These are phyloP conservation scores for Sapayoa aenigma DNA, from an alignment of 2,113 vertebrate species.

Conservation along the genomic window DNA sequence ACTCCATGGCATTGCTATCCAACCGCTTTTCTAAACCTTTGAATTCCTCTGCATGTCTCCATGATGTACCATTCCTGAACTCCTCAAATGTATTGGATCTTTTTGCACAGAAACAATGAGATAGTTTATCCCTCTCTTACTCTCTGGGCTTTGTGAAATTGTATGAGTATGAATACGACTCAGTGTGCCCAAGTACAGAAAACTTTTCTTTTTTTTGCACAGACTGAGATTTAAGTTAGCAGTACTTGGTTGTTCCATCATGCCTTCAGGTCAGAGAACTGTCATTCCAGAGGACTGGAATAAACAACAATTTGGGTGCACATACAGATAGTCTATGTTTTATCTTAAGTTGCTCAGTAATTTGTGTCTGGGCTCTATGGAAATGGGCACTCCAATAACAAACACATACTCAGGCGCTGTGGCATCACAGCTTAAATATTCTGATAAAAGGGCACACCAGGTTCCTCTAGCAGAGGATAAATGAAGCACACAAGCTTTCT, in stretches of 20 bases:
- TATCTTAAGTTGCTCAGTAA: background rate
- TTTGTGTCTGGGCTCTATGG: background rate
- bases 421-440: background rate
- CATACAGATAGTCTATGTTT: background rate
- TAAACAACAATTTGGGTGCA: background rate
- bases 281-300: background rate
- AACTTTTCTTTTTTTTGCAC: slow-evolving; percentile 24
- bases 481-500: background rate
- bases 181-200: slow-evolving; percentile 26
- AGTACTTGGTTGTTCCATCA: background rate
- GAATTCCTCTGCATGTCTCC: background rate
- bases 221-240: slow-evolving; percentile 37
- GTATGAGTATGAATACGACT: background rate
- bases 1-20: accelerated
- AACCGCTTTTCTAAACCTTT: background rate
- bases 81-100: background rate
- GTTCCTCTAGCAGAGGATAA: background rate
- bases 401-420: background rate
- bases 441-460: background rate
- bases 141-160: background rate
- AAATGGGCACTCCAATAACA: background rate
- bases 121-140: background rate
- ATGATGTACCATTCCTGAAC: background rate
- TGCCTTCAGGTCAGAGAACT: slow-evolving; percentile 1
- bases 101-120: slow-evolving; percentile 22